These are phyloP conservation scores for Dermatophagoides farinae DNA, from an alignment of 1,140 invertebrate genomes.

Conservation along the genomic window DNA sequence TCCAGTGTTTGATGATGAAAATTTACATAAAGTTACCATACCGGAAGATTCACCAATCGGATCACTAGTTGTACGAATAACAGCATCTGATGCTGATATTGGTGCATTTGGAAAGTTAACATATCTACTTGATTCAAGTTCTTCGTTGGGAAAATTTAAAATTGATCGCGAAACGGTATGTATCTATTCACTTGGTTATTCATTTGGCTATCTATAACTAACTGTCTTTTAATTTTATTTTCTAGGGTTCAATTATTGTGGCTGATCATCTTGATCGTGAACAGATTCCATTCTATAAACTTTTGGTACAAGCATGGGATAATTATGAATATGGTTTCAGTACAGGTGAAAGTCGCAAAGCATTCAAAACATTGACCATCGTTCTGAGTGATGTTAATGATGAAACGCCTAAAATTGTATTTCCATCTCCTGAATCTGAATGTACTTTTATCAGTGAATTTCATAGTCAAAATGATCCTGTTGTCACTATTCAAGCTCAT, in stretches of 20 bases:
- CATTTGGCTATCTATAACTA: background rate
- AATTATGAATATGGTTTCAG: constrained; percentile 78
- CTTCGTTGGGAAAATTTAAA: constrained; percentile 39
- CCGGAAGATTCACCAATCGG: constrained; percentile 49
- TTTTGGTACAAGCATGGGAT: constrained; percentile 80
- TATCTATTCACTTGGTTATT: too few species aligned
- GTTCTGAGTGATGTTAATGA: constrained; percentile 55
- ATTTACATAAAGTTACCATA: constrained; percentile 33
- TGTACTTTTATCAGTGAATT: constrained; percentile 68
- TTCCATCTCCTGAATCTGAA: constrained; percentile 14
- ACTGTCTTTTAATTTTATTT: constrained; percentile 9
- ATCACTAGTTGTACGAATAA: constrained; percentile 46
- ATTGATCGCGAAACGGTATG: constrained; percentile 49
- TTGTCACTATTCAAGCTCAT: constrained; percentile 47
- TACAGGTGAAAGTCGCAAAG: constrained; percentile 69
- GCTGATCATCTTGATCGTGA: constrained; percentile 63
- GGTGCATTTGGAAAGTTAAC: constrained; percentile 76
- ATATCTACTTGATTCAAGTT: constrained; percentile 60
- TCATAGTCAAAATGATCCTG: constrained; percentile 51
- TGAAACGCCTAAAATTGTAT: constrained; percentile 42
- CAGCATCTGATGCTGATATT: constrained; percentile 57
- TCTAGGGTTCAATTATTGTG: constrained; percentile 48
- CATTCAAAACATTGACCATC: constrained; percentile 44
- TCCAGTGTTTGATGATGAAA: constrained; percentile 51
- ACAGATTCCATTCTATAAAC: constrained; percentile 44